A percentile compares a stretch with the other conserved stretches of the same genome.
These are phyloP conservation scores for Stercorarius parasiticus DNA, from an alignment of 2,113 vertebrate genomes.

Conservation along the genomic window DNA sequence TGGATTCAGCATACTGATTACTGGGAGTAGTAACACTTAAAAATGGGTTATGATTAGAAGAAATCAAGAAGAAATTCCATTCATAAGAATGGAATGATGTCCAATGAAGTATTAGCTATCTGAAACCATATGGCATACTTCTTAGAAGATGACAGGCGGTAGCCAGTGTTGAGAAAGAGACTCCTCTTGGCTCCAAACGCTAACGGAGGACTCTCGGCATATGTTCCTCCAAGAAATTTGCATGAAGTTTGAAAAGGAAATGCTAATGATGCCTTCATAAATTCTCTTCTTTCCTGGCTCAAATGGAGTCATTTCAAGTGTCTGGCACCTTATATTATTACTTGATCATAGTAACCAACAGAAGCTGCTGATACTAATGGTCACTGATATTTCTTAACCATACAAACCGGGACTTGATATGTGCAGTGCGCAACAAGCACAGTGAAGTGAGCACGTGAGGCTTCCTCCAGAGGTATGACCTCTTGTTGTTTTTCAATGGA, in stretches of 20 bases:
- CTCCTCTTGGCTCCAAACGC: background rate
- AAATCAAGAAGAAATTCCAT: too few species aligned
- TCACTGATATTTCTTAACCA: background rate
- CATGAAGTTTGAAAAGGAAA: background rate
- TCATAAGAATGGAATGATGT: background rate
- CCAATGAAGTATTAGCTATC: background rate
- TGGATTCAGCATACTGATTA: background rate
- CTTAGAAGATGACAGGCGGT: background rate
- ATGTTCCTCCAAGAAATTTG: conserved; percentile 3
- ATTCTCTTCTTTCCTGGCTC: background rate
- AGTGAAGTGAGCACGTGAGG: background rate
- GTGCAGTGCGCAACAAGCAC: background rate
- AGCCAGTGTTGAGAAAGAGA: background rate
- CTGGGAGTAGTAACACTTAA: background rate
- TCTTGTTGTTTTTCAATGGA: background rate
- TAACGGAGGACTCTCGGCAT: background rate
- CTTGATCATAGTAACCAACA: background rate
- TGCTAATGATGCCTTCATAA: background rate
- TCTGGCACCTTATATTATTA: background rate
- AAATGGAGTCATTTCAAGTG: background rate
- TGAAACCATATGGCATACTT: conserved; percentile 18
- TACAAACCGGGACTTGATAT: background rate
- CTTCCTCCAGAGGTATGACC: background rate
- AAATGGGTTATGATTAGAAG: background rate
- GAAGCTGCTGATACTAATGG: background rate